Evolutionary conservation across 2,797 vertebrate genomes (phyloP), one percentile per base, ranked within the genome.

Genomic region (Buceros bicornis): DNA sequence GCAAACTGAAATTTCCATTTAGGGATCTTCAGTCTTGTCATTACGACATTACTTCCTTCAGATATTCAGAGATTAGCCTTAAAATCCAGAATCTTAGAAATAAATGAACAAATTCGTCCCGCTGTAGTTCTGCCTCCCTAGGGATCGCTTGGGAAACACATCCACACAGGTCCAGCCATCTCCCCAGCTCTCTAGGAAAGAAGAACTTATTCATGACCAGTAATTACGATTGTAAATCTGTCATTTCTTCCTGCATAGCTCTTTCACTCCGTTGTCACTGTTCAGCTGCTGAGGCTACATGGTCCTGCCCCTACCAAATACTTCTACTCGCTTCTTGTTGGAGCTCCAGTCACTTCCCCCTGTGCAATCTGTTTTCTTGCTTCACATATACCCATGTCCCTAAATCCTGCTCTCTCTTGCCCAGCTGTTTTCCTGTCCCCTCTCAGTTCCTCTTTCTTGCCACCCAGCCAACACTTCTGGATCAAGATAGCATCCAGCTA

Each of bases 181-280:
- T 31, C 35, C 16, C 48, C 47, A 3, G 62, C 94, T 86, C 53
- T 95, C 80, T 50, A 90, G 91, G 91, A 91, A 95, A 87, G 85
- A 53, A 42, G 56, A 61, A 70, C 51, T 62, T 50, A 43, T 65
- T 95, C 82, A 61, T 0, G 5, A 42, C 54, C 82, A 76, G 90
- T 70, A 96, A 95, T 79, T 96, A 60, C 6, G 58, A 76, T 15
- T 31, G 66, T 93, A 96, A 93, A 91, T 95, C 93, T 95, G 87
- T 96, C 77, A 90, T 93, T 91, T 95, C 77, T 91, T 87, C 80
- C 60, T 35, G 7, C 69, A 31, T 22, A 61, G 28, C 79, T 82
- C 35, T 87, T 91, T 62, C 13, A 4, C 51, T 85, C 72, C 3
- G 8, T 66, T 80, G 91, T 47, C 94, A 66, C 70, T 70, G 11